Conservation (phyloP, 2,113 vertebrate genomes). For the Okapia johnstoni region DNA sequence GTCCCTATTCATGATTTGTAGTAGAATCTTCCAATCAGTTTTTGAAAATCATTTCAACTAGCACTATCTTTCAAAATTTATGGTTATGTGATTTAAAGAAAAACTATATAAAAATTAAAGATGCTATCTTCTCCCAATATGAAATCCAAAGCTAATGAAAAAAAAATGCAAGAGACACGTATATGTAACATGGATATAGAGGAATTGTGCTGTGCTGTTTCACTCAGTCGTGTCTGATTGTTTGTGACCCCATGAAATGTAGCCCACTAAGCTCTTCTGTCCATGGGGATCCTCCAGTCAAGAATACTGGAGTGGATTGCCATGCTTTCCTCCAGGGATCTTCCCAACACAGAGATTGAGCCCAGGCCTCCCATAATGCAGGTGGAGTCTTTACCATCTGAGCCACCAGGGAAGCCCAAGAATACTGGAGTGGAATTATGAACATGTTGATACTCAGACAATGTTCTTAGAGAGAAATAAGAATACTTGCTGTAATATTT, state of each 20-base stretch:
- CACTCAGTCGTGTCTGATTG: accelerated
- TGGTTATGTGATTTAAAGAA: not conserved
- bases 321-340: not conserved
- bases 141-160: not conserved
- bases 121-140: not conserved
- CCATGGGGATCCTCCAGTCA: not conserved
- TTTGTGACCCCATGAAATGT: not conserved
- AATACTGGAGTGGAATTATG: not conserved
- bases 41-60: not conserved
- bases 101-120: not conserved
- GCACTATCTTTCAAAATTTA: not conserved
- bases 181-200: not conserved
- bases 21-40: not conserved
- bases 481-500: not conserved
- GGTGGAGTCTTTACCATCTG: not conserved
- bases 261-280: not conserved
- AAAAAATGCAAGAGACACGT: not conserved
- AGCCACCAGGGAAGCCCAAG: not conserved
- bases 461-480: not conserved
- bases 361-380: not conserved
- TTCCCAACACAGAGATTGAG: not conserved
- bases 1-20: not conserved
- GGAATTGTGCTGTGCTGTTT: not conserved
- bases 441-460: not conserved
- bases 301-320: not conserved